Evolutionary conservation across 2,797 vertebrate genomes (phyloP).

Genomic region (Alectoris magna): DNA sequence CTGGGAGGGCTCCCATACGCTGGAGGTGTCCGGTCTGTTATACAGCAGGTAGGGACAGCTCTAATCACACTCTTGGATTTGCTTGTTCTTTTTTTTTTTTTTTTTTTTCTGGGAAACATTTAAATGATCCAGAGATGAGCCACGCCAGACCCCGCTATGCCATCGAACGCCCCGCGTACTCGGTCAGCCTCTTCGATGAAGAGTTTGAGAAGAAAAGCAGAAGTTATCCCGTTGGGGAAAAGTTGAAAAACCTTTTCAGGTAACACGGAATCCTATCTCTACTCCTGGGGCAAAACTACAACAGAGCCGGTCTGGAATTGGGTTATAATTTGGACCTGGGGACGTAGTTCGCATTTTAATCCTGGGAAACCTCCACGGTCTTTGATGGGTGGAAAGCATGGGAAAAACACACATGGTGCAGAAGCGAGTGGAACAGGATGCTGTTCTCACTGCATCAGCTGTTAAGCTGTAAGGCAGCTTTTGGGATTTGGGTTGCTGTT

Average conservation of each 20-base stretch:
- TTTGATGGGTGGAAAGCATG: neutral
- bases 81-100: neutral
- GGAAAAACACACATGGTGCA: neutral
- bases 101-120: neutral
- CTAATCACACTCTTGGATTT: conserved; percentile 44
- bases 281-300: neutral
- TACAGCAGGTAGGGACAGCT: conserved; percentile 34
- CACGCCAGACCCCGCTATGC: conserved; percentile 84
- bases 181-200: conserved; percentile 86
- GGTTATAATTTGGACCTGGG: neutral
- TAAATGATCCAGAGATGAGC: conserved; percentile 78
- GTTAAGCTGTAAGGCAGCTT: neutral
- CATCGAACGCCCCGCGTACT: conserved; percentile 86
- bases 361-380: neutral
- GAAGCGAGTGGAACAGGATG: neutral
- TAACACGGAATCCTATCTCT: conserved; percentile 58
- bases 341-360: neutral
- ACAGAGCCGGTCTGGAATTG: neutral
- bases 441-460: neutral
- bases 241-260: conserved; percentile 88
- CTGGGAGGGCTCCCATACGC: conserved; percentile 54
- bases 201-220: conserved; percentile 91
- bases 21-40: conserved; percentile 62
- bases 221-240: conserved; percentile 86
- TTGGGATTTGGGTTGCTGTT: neutral